phyloP scores from a whole-genome alignment of 2,113 vertebrate genomes.

The Telmatochromis sp. region DNA sequence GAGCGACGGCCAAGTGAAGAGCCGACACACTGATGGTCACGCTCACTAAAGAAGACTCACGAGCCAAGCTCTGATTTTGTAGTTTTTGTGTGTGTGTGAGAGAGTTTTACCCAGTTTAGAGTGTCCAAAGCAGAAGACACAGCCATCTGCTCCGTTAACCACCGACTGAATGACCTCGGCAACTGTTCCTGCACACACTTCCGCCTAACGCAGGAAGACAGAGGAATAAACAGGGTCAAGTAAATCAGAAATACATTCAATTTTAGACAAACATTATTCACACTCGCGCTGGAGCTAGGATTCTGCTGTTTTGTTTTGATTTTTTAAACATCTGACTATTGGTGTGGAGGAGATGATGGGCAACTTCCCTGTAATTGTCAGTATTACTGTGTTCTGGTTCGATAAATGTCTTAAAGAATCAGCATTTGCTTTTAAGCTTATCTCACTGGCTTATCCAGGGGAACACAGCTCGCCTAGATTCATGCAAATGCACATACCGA shows the following conservation, averaged over 20 bases:
- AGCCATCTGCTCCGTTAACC: constrained; percentile 96
- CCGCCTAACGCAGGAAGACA: constrained; percentile 74
- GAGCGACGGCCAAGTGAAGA: constrained; percentile 27
- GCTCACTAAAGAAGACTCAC: constrained; percentile 45
- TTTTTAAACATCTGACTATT: not conserved
- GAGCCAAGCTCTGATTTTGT: not conserved
- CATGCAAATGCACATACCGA: not conserved
- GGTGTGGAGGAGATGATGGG: not conserved
- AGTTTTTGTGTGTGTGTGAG: not conserved
- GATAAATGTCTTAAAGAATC: not conserved
- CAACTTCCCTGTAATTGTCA: not conserved
- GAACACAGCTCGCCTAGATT: not conserved
- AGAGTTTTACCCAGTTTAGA: constrained; percentile 84
- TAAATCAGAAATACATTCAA: not conserved
- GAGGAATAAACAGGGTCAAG: not conserved
- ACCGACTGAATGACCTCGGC: constrained; percentile 98
- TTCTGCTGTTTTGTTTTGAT: not conserved
- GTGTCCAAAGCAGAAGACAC: constrained; percentile 98
- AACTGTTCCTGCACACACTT: constrained; percentile 94
- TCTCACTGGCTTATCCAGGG: not conserved
- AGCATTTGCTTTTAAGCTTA: not conserved
- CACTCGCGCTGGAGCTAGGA: not conserved
- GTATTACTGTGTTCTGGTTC: not conserved
- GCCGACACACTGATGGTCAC: constrained; percentile 20
- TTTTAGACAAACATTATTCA: not conserved